Conservation (phyloP, 2,797 vertebrate genomes). For the Chiroxiphia lanceolata region DNA sequence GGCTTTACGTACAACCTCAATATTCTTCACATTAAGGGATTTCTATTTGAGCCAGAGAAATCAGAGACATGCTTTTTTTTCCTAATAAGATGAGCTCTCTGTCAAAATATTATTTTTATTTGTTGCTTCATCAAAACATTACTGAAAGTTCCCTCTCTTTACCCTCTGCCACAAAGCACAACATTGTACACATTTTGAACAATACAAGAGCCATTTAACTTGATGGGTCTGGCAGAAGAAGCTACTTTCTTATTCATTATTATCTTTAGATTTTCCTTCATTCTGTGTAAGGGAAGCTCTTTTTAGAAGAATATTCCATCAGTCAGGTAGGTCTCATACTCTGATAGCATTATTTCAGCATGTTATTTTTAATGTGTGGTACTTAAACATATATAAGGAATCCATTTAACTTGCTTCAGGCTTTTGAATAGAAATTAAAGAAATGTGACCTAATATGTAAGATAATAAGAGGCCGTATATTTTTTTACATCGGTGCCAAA, state of each 20-base stretch:
- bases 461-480: background rate
- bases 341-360: background rate
- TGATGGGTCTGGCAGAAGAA: conserved; percentile 48
- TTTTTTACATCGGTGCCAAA: background rate
- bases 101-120: conserved; percentile 72
- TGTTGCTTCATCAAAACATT: conserved; percentile 56
- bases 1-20: background rate
- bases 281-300: conserved; percentile 9
- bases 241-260: conserved; percentile 31
- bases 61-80: background rate
- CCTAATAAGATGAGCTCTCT: conserved; percentile 39
- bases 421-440: background rate
- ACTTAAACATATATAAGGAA: background rate
- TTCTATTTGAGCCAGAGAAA: conserved; percentile 28
- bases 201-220: conserved; percentile 52
- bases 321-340: background rate
- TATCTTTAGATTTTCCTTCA: conserved; percentile 18
- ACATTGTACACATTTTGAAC: conserved; percentile 32
- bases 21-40: conserved; percentile 4
- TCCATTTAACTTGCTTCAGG: background rate
- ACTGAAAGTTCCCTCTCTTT: conserved; percentile 55
- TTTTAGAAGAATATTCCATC: background rate
- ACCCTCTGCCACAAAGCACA: conserved; percentile 57
- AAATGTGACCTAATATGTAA: background rate
- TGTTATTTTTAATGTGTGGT: background rate